Evolutionary conservation across 2,888 invertebrate species (phyloP).

Genomic region (Hedya salicella): DNA sequence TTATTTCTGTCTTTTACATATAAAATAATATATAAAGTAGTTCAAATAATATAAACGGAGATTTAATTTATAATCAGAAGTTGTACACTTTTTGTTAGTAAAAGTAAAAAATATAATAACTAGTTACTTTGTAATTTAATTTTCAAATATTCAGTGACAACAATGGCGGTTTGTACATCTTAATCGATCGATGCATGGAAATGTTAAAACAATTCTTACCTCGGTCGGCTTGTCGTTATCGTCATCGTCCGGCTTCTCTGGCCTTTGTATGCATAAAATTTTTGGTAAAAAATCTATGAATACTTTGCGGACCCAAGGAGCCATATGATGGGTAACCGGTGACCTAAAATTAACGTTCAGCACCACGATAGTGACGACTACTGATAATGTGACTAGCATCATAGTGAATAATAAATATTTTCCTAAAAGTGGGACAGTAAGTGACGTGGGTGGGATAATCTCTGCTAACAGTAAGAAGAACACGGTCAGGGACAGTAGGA

Average conservation of each 20-base stretch:
- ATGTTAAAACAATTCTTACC: conserved; percentile 62
- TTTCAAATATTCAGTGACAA: too few relatives aligned
- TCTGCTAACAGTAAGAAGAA: conserved; percentile 97
- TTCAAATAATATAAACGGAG: too few relatives aligned
- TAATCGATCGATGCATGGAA: conserved; percentile 45
- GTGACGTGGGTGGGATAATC: conserved; percentile 97
- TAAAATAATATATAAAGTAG: too few relatives aligned
- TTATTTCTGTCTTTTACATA: too few relatives aligned
- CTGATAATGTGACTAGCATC: conserved; percentile 96
- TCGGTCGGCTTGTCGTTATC: conserved; percentile 80
- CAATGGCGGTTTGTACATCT: conserved; percentile 2
- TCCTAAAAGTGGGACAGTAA: conserved; percentile 95
- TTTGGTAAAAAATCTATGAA: conserved; percentile 94
- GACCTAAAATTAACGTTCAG: conserved; percentile 96
- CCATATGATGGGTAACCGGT: conserved; percentile 96
- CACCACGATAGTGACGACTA: conserved; percentile 96
- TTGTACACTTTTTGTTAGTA: too few relatives aligned
- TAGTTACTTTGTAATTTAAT: too few relatives aligned
- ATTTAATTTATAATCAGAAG: too few relatives aligned
- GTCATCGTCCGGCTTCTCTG: conserved; percentile 90
- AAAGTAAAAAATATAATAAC: too few relatives aligned
- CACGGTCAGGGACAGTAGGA: conserved; percentile 96
- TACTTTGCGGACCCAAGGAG: conserved; percentile 94
- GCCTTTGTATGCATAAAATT: conserved; percentile 94
- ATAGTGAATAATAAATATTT: conserved; percentile 97